A percentile compares a stretch with the other conserved stretches of the same genome.
phyloP scores from a whole-genome alignment of 1,140 invertebrate species.

The Linepithema humile region DNA sequence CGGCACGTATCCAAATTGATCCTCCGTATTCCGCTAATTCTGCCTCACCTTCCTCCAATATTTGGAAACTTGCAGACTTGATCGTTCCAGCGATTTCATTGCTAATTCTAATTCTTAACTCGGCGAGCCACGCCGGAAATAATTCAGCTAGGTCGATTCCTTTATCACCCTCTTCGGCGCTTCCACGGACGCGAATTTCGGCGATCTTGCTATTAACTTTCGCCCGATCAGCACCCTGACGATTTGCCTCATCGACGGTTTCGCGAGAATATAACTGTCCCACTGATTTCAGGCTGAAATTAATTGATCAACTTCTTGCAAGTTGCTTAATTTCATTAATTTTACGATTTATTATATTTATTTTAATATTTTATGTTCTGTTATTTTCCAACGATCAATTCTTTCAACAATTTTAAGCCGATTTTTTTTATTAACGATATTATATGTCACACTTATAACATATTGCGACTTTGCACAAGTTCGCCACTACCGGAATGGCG shows the following conservation, averaged over 20 bases:
- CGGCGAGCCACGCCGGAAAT: not conserved
- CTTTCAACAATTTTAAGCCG: too few species aligned
- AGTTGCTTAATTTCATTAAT: not conserved
- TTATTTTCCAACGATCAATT: not conserved
- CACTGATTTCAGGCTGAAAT: not conserved
- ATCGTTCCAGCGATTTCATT: slow-evolving; percentile 14
- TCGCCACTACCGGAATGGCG: not conserved
- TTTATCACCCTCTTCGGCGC: not conserved
- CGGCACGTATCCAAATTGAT: not conserved
- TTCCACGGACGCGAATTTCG: slow-evolving; percentile 1
- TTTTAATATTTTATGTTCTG: not conserved
- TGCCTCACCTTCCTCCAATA: not conserved
- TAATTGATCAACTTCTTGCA: not conserved
- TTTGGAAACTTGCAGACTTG: too few species aligned
- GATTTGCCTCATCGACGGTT: not conserved
- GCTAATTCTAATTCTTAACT: slow-evolving; percentile 21
- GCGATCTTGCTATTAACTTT: slow-evolving; percentile 11
- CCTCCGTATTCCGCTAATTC: not conserved
- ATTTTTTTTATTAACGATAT: too few species aligned
- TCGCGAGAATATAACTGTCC: not conserved
- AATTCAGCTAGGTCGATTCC: not conserved
- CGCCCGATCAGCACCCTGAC: not conserved
- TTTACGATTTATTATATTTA: not conserved
- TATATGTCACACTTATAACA: not conserved
- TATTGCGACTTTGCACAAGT: not conserved